Evolutionary conservation across 2,888 invertebrate genomes (phyloP).

Genomic region (Tricholauxania praeusta): DNA sequence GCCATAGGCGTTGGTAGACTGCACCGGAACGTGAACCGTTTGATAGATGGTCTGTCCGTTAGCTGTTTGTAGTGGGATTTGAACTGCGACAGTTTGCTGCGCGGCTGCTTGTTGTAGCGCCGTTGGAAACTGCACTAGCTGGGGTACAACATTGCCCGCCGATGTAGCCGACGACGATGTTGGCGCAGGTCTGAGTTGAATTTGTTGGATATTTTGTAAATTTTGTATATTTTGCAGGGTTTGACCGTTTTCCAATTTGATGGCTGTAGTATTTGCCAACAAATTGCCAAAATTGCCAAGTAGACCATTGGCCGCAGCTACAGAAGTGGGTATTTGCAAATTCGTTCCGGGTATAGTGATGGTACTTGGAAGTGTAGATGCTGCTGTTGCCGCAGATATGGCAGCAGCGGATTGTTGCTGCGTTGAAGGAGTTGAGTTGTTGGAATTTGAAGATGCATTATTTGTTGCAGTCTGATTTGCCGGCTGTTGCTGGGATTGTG

Average conservation of each 20-base stretch:
- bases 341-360: constrained; percentile 68
- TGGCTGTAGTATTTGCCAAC: constrained; percentile 50
- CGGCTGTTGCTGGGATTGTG: constrained; percentile 32
- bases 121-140: constrained; percentile 66
- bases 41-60: constrained; percentile 96
- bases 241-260: constrained; percentile 62
- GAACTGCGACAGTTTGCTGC: constrained; percentile 81
- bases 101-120: constrained; percentile 47
- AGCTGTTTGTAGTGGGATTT: constrained; percentile 70
- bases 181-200: constrained; percentile 72
- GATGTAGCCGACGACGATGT: constrained; percentile 52
- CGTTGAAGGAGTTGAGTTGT: constrained; percentile 25
- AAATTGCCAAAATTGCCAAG: constrained; percentile 61
- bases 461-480: constrained; percentile 32
- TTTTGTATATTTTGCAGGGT: constrained; percentile 75
- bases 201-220: constrained; percentile 62
- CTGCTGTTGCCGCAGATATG: constrained; percentile 33
- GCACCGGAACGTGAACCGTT: constrained; percentile 93
- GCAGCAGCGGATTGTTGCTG: constrained; percentile 37
- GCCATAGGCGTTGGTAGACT: constrained; percentile 73
- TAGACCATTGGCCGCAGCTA: constrained; percentile 66
- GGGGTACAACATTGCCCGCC: constrained; percentile 53
- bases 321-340: constrained; percentile 66
- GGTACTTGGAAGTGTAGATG: constrained; percentile 57
- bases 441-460: constrained; percentile 21